Conservation (phyloP, 2,113 vertebrate species). For the Petaurus breviceps region DNA sequence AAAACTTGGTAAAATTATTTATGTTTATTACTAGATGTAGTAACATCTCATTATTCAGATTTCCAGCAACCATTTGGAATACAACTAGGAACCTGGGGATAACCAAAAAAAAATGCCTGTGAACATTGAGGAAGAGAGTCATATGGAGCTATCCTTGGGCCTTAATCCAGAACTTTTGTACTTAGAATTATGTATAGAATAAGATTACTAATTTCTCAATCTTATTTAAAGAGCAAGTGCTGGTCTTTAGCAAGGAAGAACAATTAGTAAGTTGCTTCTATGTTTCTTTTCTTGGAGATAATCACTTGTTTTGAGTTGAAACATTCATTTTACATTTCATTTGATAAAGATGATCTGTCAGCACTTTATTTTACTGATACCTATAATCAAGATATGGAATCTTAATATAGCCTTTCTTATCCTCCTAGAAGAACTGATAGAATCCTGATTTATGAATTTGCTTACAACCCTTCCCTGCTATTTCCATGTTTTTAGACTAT, state of each 20-base stretch:
- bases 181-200: constrained; percentile 58
- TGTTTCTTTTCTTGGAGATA: constrained; percentile 23
- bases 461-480: not conserved
- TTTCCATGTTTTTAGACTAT: not conserved
- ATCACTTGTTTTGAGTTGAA: constrained; percentile 42
- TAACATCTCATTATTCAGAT: constrained; percentile 42
- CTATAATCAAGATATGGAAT: not conserved
- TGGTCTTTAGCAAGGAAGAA: constrained; percentile 19
- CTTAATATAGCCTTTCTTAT: not conserved
- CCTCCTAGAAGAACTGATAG: constrained; percentile 17
- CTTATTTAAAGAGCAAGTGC: constrained; percentile 23
- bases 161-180: constrained; percentile 32
- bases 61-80: constrained; percentile 43
- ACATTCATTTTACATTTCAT: constrained; percentile 47
- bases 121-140: constrained; percentile 41
- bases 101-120: constrained; percentile 7
- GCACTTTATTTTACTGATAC: not conserved
- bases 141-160: constrained; percentile 24
- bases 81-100: constrained; percentile 38
- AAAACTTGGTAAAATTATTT: constrained; percentile 48
- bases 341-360: not conserved
- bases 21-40: constrained; percentile 52
- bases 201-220: constrained; percentile 18
- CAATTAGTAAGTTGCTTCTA: constrained; percentile 34
- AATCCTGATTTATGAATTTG: constrained; percentile 50